Conservation (phyloP, 2,888 invertebrate genomes). For the Caenorhabditis japonica region DNA sequence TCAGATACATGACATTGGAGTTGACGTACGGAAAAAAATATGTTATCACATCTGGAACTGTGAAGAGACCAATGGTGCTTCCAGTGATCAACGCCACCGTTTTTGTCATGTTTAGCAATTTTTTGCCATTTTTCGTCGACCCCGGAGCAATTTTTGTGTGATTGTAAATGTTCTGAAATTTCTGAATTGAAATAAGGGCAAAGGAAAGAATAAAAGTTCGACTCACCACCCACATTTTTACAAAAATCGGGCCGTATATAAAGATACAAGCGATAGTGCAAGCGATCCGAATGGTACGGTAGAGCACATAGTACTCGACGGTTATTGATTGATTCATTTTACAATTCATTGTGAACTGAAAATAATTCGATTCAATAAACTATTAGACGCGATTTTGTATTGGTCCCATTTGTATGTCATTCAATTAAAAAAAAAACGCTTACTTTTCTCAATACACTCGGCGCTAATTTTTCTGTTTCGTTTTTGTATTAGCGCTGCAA, state of each 20-base stretch:
- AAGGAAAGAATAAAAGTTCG: background rate
- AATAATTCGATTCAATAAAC: too few species aligned
- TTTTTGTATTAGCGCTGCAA: too few species aligned
- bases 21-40: slow-evolving; percentile 51
- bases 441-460: too few species aligned
- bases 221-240: slow-evolving; percentile 57
- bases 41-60: slow-evolving; percentile 55
- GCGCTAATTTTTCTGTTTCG: too few species aligned
- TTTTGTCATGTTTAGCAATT: slow-evolving; percentile 50
- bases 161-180: slow-evolving; percentile 45
- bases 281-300: slow-evolving; percentile 52
- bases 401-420: too few species aligned
- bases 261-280: slow-evolving; percentile 48
- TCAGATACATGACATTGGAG: slow-evolving; percentile 56
- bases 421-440: too few species aligned
- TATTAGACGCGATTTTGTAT: too few species aligned
- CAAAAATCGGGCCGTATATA: slow-evolving; percentile 55
- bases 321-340: slow-evolving; percentile 48
- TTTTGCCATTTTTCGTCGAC: slow-evolving; percentile 26
- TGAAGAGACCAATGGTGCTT: slow-evolving; percentile 56
- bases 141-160: slow-evolving; percentile 41
- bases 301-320: slow-evolving; percentile 33
- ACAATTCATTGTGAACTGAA: slow-evolving; percentile 57
- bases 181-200: slow-evolving; percentile 1
- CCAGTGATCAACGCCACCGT: slow-evolving; percentile 57